Base-by-base conservation (phyloP, 2,888 invertebrate genomes). In the Rhagonycha fulva region DNA sequence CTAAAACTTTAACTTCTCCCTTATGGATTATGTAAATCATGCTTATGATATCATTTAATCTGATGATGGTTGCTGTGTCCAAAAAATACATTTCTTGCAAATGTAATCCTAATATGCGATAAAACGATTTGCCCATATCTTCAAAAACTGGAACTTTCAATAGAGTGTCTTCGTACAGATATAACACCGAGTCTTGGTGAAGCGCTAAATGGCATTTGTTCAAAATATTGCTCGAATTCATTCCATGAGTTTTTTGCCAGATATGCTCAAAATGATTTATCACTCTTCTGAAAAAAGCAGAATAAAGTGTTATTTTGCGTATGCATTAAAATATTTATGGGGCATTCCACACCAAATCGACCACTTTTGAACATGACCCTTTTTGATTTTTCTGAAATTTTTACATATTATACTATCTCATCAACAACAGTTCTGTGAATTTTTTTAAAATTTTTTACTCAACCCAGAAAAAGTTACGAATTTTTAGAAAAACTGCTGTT, bases 231-330 rank as follows among this genome's bases (percentile, higher is more conserved):
- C 74, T 74, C 5, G 81, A 69, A 30, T 78, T 76, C 67, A 81
- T 79, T 12, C 83, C 83, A 67, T 83, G 83, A 24, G 82, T 82
- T 14, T 82, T 72, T 24, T 80, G 78, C 81, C 82, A 83, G 7
- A 82, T 79, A 61, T 83, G 81, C 66, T 83, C 82, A 73, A 83
- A 83, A 66, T 83, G 81, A 68, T 82, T 74, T 30, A 83, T 80
- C 10, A 78, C 79, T 67, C 76, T 79, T 9, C 83, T 83, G 47
- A 12, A 79, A 75, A 62, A 67, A 32, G 10, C 32, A 12, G 4
- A 26, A 7, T 26, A 32, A 11, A 5, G 3, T 12, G 12, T n/a
- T 47, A n/a, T 4, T n/a, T 5, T 12, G 4, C n/a, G n/a, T 4
- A n/a, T 12, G 7, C 4, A n/a, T 3, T 2, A 19, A 19, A 19